Base-by-base conservation (phyloP, 92 coral and sea anemone genomes). In the Micromussa lordhowensis region DNA sequence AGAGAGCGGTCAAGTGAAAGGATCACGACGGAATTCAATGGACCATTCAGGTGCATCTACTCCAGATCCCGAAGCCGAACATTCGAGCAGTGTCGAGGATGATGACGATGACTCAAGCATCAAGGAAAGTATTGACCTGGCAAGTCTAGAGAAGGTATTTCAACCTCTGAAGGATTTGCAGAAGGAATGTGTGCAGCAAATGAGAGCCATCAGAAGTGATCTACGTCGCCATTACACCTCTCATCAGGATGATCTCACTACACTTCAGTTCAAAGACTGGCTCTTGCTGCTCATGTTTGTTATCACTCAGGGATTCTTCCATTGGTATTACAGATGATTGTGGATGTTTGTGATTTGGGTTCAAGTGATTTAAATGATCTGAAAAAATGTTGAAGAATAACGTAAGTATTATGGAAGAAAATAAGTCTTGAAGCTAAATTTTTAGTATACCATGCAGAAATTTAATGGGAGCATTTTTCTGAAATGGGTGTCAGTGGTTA, bases 251-350 rank as follows among this genome's bases (percentile, higher is more conserved):
- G 98, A 98, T 64, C 91, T 98, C 7, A 90, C 94, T 3, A 91
- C 95, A 24, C 70, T 98, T 70, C 98, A 98, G 53, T 91, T 96
- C 78, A 96, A 96, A 63, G 99, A 98, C 77, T 98, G 99, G 99
- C 79, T 95, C 22, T 44, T 98, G 17, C 75, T 98, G 4, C 85
- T 92, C 18, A 83, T 98, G 55, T 94, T 98, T 26, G 89, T 92
- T 38, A 92, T 98, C n/a, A 91, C 95, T 29, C 97, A 96, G 68
- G 95, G 95, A 14, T 68, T 98, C 31, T 94, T 92, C 36, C 98
- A 96, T 59, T 98, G 98, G 98, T 96, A 93, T 77, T 85, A 87
- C 78, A 88, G 92, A 69, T 81, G 90, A 80, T 44, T n/a, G 8
- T 77, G 81, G 35, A 0, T 26, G 19, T 6, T 63, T 77, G 24